Percentiles rank a stretch among this genome's conserved stretches.
phyloP scores from a whole-genome alignment of 2,113 vertebrate genomes.

The Myiozetetes cayanensis region DNA sequence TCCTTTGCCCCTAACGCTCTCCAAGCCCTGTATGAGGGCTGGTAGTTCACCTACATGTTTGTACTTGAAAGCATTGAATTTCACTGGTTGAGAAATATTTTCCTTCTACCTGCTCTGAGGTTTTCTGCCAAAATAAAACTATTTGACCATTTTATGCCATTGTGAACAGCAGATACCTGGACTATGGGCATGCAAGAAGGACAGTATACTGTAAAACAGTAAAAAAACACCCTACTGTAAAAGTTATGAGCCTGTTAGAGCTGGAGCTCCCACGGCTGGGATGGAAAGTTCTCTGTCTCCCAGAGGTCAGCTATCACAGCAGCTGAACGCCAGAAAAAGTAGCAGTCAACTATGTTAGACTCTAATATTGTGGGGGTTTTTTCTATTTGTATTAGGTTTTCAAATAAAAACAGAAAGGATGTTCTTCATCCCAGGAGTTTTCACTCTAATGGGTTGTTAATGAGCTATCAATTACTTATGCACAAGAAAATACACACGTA shows the following conservation, averaged over 20 bases:
- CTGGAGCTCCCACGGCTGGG: not conserved
- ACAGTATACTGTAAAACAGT: not conserved
- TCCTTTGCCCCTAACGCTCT: not conserved
- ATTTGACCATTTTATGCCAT: not conserved
- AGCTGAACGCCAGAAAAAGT: not conserved
- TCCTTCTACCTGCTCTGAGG: not conserved
- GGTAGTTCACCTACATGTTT: not conserved
- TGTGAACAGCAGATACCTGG: not conserved
- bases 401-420: not conserved
- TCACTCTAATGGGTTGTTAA: conserved; percentile 32
- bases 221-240: not conserved
- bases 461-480: conserved; percentile 48
- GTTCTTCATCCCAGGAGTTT: conserved; percentile 28
- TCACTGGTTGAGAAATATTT: not conserved
- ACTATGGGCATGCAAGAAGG: not conserved
- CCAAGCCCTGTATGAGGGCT: not conserved
- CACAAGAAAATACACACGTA: conserved; percentile 7
- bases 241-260: not conserved
- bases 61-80: not conserved
- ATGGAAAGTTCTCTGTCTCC: not conserved
- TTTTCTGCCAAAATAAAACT: not conserved
- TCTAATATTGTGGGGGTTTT: not conserved
- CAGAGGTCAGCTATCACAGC: not conserved
- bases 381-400: not conserved
- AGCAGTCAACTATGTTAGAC: not conserved